Percentiles rank a stretch among this genome's conserved stretches.
phyloP scores from a whole-genome alignment of 2,113 vertebrate genomes.

The Salvelinus namaycush region DNA sequence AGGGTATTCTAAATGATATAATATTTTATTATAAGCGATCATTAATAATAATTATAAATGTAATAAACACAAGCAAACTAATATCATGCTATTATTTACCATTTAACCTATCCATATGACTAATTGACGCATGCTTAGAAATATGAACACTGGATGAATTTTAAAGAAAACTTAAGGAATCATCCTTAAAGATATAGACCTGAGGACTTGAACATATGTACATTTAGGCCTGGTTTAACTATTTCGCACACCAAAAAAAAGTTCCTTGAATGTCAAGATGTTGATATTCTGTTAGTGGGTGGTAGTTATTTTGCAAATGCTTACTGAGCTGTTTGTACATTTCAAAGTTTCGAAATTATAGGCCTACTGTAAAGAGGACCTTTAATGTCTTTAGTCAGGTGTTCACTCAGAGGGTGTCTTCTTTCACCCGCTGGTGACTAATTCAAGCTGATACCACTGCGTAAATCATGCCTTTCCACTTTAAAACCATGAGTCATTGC shows the following conservation, averaged over 20 bases:
- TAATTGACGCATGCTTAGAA: background rate
- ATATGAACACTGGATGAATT: too few species aligned
- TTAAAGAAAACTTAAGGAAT: too few species aligned
- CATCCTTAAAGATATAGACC: too few species aligned
- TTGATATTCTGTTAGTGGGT: background rate
- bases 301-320: background rate
- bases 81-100: background rate
- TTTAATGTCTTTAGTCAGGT: constrained; percentile 55
- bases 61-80: too few species aligned
- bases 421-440: constrained; percentile 72
- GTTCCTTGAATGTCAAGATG: background rate
- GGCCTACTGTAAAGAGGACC: background rate
- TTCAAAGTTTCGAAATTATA: background rate
- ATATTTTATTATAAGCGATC: too few species aligned
- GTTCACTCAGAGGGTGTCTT: constrained; percentile 64
- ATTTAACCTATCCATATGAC: background rate
- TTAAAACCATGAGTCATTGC: constrained; percentile 15
- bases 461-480: constrained; percentile 67
- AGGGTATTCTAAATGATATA: too few species aligned
- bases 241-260: background rate
- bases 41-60: too few species aligned
- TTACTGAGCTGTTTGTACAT: background rate
- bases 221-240: too few species aligned
- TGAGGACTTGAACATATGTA: background rate
- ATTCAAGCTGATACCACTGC: constrained; percentile 68